Conservation (phyloP, 2,113 vertebrate genomes). For the Leucopsar rothschildi region DNA sequence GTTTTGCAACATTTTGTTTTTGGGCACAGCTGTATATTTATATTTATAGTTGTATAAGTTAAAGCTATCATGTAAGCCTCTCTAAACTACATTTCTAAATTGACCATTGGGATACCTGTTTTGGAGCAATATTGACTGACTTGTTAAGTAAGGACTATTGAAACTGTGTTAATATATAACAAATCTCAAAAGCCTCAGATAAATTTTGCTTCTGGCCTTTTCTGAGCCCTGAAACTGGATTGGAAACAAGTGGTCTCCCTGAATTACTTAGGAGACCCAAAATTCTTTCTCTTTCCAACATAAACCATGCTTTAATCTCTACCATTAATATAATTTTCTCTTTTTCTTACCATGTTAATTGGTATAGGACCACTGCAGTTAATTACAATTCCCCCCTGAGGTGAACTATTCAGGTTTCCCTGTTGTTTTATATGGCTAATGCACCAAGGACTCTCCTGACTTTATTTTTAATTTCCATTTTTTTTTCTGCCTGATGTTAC, state of each 20-base stretch:
- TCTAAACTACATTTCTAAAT: background rate
- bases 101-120: background rate
- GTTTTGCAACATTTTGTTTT: background rate
- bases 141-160: background rate
- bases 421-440: background rate
- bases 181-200: background rate
- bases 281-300: background rate
- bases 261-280: background rate
- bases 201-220: background rate
- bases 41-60: background rate
- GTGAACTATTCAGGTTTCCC: background rate
- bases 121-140: background rate
- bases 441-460: background rate
- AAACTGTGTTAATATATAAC: background rate
- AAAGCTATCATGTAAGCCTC: background rate
- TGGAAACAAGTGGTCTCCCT: background rate
- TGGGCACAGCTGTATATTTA: background rate
- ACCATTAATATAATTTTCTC: background rate
- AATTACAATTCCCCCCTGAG: background rate
- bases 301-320: background rate
- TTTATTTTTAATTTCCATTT: background rate
- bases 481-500: background rate
- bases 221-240: background rate
- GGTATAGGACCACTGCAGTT: background rate
- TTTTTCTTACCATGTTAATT: background rate